Conservation (phyloP, 2,888 invertebrate genomes). For the Stomorhina lunata region DNA sequence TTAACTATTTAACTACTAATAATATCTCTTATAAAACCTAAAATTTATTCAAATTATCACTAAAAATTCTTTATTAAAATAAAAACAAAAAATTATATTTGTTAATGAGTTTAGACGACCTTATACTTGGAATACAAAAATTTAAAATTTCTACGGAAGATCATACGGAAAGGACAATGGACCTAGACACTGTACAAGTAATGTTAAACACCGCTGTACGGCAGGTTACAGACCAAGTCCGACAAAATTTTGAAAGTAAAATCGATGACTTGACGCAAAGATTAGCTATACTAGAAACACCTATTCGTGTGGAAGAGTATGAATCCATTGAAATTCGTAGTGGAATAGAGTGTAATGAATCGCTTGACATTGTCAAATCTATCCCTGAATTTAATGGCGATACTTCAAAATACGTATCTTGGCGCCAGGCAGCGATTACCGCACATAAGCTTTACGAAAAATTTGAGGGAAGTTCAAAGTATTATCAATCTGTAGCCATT, state of each 20-base stretch:
- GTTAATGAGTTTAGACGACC: constrained; percentile 23
- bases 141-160: constrained; percentile 21
- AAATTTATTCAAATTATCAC: no score
- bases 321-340: constrained; percentile 9
- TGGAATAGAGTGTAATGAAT: constrained; percentile 24
- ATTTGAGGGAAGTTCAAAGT: no score
- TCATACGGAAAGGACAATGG: background rate
- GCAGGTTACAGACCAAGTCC: constrained; percentile 9
- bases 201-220: constrained; percentile 24
- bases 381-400: constrained; percentile 42
- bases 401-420: constrained; percentile 26
- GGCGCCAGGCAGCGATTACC: constrained; percentile 36
- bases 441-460: constrained; percentile 29
- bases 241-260: constrained; percentile 22
- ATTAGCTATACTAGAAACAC: constrained; percentile 35
- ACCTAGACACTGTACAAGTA: constrained; percentile 22
- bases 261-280: constrained; percentile 26
- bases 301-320: constrained; percentile 23
- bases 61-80: no score
- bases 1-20: no score
- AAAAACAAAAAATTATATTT: no score
- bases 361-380: constrained; percentile 29
- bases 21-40: no score
- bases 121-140: constrained; percentile 31
- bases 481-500: constrained; percentile 24